phyloP scores from a whole-genome alignment of 2,113 vertebrate genomes.

The Lethenteron reissneri region DNA sequence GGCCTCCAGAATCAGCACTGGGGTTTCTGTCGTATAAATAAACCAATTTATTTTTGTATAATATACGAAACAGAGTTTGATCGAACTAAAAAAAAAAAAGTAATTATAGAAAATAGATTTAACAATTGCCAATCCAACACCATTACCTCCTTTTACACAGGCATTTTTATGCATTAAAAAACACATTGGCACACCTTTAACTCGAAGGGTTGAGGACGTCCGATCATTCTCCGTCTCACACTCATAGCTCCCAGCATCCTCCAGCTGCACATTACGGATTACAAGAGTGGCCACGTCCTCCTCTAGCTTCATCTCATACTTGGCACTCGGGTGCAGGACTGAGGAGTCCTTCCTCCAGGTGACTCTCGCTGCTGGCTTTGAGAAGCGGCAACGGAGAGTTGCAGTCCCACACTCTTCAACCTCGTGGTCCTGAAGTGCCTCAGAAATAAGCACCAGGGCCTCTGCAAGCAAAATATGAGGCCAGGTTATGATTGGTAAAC shows the following conservation, averaged over 20 bases:
- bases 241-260: not conserved
- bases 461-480: not conserved
- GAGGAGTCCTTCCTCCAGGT: not conserved
- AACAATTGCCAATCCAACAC: not conserved
- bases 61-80: too few species aligned
- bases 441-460: not conserved
- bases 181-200: not conserved
- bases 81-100: too few species aligned
- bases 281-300: not conserved
- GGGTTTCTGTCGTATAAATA: slow-evolving; percentile 23
- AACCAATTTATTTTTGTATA: not conserved
- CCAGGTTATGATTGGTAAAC: too few species aligned
- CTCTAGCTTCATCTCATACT: not conserved
- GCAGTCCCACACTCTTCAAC: slow-evolving; percentile 1
- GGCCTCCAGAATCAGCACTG: slow-evolving; percentile 34
- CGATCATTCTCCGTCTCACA: not conserved
- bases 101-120: not conserved
- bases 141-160: too few species aligned
- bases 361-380: slow-evolving; percentile 2
- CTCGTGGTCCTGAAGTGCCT: not conserved
- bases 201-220: not conserved
- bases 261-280: not conserved
- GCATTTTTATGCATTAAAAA: too few species aligned
- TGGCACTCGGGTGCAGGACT: not conserved
- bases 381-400: not conserved